Evolutionary conservation across 2,113 vertebrate species (phyloP).

Genomic region (Scomber scombrus): DNA sequence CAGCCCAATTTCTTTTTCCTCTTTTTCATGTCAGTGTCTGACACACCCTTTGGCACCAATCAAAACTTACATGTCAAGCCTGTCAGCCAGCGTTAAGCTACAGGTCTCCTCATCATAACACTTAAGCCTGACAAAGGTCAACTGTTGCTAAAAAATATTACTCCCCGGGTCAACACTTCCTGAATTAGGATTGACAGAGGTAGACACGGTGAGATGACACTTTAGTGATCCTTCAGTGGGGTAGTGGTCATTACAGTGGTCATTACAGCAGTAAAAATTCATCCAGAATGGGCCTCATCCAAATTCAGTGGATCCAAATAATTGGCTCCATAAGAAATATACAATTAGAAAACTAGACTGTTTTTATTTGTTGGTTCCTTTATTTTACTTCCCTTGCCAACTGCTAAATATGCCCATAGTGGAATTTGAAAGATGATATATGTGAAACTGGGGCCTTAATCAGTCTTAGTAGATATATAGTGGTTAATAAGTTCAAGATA

Average conservation of each 20-base stretch:
- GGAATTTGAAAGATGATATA: too few relatives aligned
- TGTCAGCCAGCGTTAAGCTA: slow-evolving; percentile 55
- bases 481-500: too few relatives aligned
- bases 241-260: neutral
- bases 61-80: slow-evolving; percentile 51
- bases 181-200: slow-evolving; percentile 29
- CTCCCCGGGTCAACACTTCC: slow-evolving; percentile 39
- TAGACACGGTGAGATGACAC: slow-evolving; percentile 15
- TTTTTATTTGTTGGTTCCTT: too few relatives aligned
- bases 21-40: slow-evolving; percentile 20
- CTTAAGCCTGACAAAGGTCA: slow-evolving; percentile 59
- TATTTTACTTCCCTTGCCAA: too few relatives aligned
- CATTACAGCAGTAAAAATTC: neutral
- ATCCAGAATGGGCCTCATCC: too few relatives aligned
- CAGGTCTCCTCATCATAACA: slow-evolving; percentile 46
- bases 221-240: slow-evolving; percentile 11
- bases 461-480: too few relatives aligned
- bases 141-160: slow-evolving; percentile 38
- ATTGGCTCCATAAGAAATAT: too few relatives aligned
- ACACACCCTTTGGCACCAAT: slow-evolving; percentile 53
- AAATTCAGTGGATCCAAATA: too few relatives aligned
- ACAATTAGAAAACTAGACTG: too few relatives aligned
- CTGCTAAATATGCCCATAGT: too few relatives aligned
- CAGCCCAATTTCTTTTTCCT: slow-evolving; percentile 26
- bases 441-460: too few relatives aligned